These are phyloP conservation scores for Achlya flavicornis DNA, from an alignment of 2,888 invertebrate genomes.

Conservation along the genomic window DNA sequence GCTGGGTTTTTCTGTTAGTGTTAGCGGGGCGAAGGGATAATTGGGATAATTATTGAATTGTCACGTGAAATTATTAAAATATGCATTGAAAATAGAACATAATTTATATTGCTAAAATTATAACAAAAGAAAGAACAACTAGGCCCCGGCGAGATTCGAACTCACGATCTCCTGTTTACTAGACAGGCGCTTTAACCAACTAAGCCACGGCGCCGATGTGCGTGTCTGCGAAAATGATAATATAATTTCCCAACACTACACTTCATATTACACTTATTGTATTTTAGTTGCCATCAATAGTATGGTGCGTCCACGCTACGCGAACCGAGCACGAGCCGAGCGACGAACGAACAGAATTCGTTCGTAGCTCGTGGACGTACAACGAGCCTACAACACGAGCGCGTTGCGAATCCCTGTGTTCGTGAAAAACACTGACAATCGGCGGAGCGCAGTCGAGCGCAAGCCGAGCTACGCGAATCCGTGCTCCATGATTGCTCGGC, in stretches of 20 bases:
- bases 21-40: not conserved
- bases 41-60: not conserved
- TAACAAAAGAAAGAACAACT: constrained; percentile 14
- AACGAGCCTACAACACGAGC: too few relatives aligned
- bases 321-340: too few relatives aligned
- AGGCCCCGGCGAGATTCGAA: constrained; percentile 87
- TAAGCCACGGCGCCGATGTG: constrained; percentile 81
- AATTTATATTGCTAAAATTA: not conserved
- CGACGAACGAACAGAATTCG: too few relatives aligned
- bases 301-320: too few relatives aligned
- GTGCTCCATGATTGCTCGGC: too few relatives aligned
- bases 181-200: constrained; percentile 84
- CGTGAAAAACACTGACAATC: too few relatives aligned
- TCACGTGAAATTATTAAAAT: not conserved
- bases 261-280: not conserved
- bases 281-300: not conserved
- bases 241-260: not conserved
- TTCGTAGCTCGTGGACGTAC: too few relatives aligned
- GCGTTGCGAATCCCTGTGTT: too few relatives aligned
- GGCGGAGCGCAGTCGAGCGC: too few relatives aligned
- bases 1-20: not conserved
- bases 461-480: too few relatives aligned
- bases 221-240: constrained; percentile 36
- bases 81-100: too few relatives aligned
- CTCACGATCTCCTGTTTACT: constrained; percentile 85